phyloP scores from a whole-genome alignment of 2,888 invertebrate genomes.

The Tipula lateralis region DNA sequence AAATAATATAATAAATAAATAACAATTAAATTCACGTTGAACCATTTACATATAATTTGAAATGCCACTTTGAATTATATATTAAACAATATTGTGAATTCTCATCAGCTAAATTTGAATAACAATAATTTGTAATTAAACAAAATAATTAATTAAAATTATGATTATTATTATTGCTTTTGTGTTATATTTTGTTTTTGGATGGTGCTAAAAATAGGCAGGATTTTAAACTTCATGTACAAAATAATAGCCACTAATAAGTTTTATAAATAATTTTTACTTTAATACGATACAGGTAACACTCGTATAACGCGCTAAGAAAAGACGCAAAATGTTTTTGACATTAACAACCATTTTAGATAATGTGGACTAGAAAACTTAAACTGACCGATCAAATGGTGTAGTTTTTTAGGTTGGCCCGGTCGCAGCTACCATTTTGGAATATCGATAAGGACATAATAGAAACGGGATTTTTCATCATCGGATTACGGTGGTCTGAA shows the following conservation, averaged over 20 bases:
- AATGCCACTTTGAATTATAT: not conserved
- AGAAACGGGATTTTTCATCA: too few species aligned
- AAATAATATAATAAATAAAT: not conserved
- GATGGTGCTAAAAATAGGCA: not conserved
- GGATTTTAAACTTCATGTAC: not conserved
- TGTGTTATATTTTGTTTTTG: not conserved
- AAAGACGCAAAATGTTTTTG: too few species aligned
- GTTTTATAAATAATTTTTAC: not conserved
- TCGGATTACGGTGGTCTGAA: too few species aligned
- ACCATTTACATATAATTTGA: slow-evolving; percentile 1
- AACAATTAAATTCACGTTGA: not conserved
- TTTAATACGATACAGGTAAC: too few species aligned
- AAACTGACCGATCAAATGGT: too few species aligned
- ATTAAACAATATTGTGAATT: not conserved
- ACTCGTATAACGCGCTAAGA: too few species aligned
- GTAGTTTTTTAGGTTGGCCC: too few species aligned
- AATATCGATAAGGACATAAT: too few species aligned
- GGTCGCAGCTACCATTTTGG: too few species aligned
- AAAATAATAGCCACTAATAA: not conserved
- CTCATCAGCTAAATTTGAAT: not conserved
- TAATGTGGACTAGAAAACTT: too few species aligned
- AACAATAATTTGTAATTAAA: not conserved
- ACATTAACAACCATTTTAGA: too few species aligned
- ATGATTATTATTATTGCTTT: not conserved
- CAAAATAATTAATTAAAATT: not conserved